Conservation (phyloP, 1,140 invertebrate species). For the Monomorium pharaonis region DNA sequence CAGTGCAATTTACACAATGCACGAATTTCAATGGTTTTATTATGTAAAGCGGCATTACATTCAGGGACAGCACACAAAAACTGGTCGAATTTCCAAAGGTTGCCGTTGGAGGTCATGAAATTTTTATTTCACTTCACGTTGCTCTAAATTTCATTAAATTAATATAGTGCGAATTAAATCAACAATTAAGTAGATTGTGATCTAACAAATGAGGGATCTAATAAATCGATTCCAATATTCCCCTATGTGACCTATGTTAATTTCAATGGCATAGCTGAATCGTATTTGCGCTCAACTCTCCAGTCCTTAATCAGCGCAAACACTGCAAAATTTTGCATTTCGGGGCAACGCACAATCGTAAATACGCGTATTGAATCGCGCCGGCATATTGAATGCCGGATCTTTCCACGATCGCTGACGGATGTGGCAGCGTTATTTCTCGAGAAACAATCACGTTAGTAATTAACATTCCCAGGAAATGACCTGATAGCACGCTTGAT, state of each 20-base stretch:
- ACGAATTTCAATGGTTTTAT: conserved; percentile 14
- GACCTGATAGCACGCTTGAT: not conserved
- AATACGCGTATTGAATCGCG: conserved; percentile 28
- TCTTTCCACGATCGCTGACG: conserved; percentile 53
- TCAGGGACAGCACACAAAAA: not conserved
- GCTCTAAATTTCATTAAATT: conserved; percentile 2
- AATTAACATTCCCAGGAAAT: conserved; percentile 57
- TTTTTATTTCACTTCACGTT: not conserved
- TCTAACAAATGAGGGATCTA: not conserved
- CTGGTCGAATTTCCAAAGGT: not conserved
- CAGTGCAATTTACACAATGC: not conserved
- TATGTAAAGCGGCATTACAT: conserved; percentile 3
- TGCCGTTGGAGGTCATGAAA: not conserved
- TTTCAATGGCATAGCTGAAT: not conserved
- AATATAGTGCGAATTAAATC: not conserved
- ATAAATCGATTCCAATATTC: not conserved
- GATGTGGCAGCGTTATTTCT: conserved; percentile 28
- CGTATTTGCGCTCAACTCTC: not conserved
- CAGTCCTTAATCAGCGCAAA: conserved; percentile 12
- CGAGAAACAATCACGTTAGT: conserved; percentile 61
- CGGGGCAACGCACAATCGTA: conserved; percentile 5
- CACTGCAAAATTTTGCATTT: not conserved
- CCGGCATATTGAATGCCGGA: conserved; percentile 8
- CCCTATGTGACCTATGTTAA: conserved; percentile 7
- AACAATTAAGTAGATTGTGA: not conserved